These are phyloP conservation scores for Rhagophthalmus giganteus DNA, from an alignment of 2,888 invertebrate genomes.

Conservation along the genomic window DNA sequence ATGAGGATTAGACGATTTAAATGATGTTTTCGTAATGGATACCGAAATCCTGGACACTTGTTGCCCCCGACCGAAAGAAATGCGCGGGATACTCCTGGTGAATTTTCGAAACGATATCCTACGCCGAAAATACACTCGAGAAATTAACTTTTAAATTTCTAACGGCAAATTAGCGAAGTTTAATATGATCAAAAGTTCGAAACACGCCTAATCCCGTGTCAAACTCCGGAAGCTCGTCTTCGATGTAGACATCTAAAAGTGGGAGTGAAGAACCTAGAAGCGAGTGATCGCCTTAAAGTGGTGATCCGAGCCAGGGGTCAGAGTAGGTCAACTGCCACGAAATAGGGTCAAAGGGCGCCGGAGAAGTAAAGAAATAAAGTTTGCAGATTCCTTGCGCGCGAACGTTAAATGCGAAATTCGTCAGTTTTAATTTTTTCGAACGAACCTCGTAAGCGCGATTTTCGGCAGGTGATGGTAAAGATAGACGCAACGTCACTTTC, in stretches of 20 bases:
- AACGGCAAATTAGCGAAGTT: constrained; percentile 7
- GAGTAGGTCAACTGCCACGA: constrained; percentile 28
- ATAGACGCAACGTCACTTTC: constrained; percentile 1
- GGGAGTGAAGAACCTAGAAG: constrained; percentile 6
- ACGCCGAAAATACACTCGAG: too few species aligned
- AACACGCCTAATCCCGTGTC: constrained; percentile 13
- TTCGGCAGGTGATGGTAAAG: not conserved
- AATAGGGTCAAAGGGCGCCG: constrained; percentile 27
- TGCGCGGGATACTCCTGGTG: too few species aligned
- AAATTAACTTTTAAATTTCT: constrained; percentile 21
- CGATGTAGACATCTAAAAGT: constrained; percentile 8
- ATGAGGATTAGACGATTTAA: too few species aligned
- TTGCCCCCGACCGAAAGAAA: too few species aligned
- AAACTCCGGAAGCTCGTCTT: constrained; percentile 5
- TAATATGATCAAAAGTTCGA: constrained; percentile 15
- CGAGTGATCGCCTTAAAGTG: constrained; percentile 27
- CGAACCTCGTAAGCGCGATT: not conserved
- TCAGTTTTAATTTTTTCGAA: not conserved
- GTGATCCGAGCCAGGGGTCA: constrained; percentile 28
- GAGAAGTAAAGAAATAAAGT: constrained; percentile 32
- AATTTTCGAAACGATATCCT: too few species aligned
- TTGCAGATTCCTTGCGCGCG: not conserved
- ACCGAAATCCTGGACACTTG: too few species aligned
- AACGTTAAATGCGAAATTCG: constrained; percentile 14
- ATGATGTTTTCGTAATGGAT: too few species aligned